Base-by-base conservation (phyloP, 2,888 invertebrate species). In the Brachylomia viminalis region DNA sequence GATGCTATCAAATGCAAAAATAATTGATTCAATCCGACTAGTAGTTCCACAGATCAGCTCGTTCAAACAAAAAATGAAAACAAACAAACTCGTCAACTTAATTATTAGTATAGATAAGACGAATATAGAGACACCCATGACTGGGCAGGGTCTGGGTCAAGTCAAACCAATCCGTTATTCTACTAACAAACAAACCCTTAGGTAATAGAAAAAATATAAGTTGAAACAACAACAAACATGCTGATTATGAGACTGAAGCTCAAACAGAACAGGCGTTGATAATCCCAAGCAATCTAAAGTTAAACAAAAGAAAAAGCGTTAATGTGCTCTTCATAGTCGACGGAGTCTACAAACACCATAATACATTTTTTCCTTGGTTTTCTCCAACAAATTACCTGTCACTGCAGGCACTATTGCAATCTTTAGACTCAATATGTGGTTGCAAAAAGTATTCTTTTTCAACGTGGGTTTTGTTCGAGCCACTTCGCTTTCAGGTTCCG, bases 341-440 rank as follows among this genome's bases (percentile, higher is more conserved):
- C 64, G 76, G 62, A 77, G 66, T 72, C 58, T 59, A 72, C 64
- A 61, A 75, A 75, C 73, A 77, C 66, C 27, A 79, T 75, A 73
- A 85, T 85, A 38, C 86, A n/a, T 83, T 80, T 85, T 82, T 73
- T 79, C 47, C 69, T 72, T 47, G 30, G 64, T 75, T 85, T 80
- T 77, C 73, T 85, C 77, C 59, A 74, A 77, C 77, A 85, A 85
- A 85, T 83, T 85, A 85, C 83, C 77, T 83, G 86, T 80, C 86
- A 85, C 77, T 75, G 83, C 71, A 77, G 75, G 62, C 79, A 75
- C 80, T 83, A 74, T 80, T 82, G 77, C 83, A 69, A 85, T 83
- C 83, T 76, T 77, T 69, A 75, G 61, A 83, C 72, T 83, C 73
- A 72, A 85, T 85, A 85, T 77, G 75, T 82, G 66, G 65, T 45